Evolutionary conservation across 1,140 invertebrate genomes (phyloP).

Genomic region (Drosophila sp.): DNA sequence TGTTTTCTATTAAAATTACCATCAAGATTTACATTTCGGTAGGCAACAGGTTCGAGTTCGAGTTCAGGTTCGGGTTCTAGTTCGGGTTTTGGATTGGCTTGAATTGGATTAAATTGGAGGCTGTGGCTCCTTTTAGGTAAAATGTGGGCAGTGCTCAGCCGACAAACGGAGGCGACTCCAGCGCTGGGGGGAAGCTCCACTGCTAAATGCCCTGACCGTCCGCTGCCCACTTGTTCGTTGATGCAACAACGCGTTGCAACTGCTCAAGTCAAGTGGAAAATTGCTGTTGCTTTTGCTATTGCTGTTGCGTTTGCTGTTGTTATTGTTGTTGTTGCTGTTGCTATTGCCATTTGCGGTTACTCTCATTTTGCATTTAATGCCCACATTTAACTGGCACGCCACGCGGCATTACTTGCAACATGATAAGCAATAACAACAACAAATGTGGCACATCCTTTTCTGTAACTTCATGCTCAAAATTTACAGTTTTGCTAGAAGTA

Average conservation of each 20-base stretch:
- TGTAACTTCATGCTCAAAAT: not conserved
- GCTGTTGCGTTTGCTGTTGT: constrained; percentile 37
- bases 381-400: constrained; percentile 71
- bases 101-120: constrained; percentile 8
- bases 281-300: constrained; percentile 53
- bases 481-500: too few relatives aligned
- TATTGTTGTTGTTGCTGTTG: constrained; percentile 31
- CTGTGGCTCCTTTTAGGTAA: constrained; percentile 68
- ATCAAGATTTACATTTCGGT: constrained; percentile 84
- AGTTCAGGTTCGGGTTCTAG: constrained; percentile 19
- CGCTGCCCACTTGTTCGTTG: constrained; percentile 63
- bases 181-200: constrained; percentile 3
- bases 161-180: constrained; percentile 20
- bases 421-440: constrained; percentile 61
- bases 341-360: constrained; percentile 61
- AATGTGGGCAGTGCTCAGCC: constrained; percentile 65
- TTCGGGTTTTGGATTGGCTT: not conserved
- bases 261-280: constrained; percentile 84
- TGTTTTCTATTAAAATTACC: constrained; percentile 84
- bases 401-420: constrained; percentile 43
- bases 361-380: constrained; percentile 79
- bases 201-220: constrained; percentile 57
- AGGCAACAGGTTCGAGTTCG: constrained; percentile 74
- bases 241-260: constrained; percentile 45
- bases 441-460: constrained; percentile 51